A percentile compares a stretch with the other conserved stretches of the same genome.
Evolutionary conservation across 2,797 vertebrate genomes (phyloP).

Genomic region (Sparus aurata): DNA sequence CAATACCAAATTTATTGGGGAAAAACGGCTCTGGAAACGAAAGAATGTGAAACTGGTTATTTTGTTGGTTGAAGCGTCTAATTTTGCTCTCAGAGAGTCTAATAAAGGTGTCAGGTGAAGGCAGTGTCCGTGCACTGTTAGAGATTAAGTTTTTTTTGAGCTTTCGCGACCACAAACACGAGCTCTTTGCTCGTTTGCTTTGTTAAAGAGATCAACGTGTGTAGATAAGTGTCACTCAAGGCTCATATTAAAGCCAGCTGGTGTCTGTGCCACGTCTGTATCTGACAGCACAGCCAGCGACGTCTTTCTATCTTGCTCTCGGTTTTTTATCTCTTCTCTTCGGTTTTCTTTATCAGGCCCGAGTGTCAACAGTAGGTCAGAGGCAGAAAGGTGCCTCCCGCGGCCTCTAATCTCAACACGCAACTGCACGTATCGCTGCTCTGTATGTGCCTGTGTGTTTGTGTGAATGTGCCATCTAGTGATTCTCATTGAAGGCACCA

Average conservation of each 20-base stretch:
- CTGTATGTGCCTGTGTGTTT: neutral
- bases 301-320: slow-evolving; percentile 19
- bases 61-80: neutral
- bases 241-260: slow-evolving; percentile 23
- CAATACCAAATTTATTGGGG: neutral
- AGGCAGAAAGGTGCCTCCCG: slow-evolving; percentile 21
- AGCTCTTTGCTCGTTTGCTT: neutral
- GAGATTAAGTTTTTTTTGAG: neutral
- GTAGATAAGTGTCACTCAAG: neutral
- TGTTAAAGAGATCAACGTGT: neutral
- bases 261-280: slow-evolving; percentile 34
- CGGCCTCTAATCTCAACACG: slow-evolving; percentile 43
- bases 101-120: neutral
- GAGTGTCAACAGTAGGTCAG: slow-evolving; percentile 49
- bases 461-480: neutral
- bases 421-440: slow-evolving; percentile 11
- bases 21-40: neutral
- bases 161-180: neutral
- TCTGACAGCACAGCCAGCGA: slow-evolving; percentile 9
- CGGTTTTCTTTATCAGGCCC: slow-evolving; percentile 43
- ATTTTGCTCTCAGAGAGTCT: neutral
- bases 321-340: slow-evolving; percentile 39
- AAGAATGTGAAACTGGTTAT: neutral
- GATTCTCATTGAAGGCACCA: neutral
- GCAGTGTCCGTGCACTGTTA: neutral